Conservation (phyloP, 2,888 invertebrate genomes). For the Celastrina argiolus region DNA sequence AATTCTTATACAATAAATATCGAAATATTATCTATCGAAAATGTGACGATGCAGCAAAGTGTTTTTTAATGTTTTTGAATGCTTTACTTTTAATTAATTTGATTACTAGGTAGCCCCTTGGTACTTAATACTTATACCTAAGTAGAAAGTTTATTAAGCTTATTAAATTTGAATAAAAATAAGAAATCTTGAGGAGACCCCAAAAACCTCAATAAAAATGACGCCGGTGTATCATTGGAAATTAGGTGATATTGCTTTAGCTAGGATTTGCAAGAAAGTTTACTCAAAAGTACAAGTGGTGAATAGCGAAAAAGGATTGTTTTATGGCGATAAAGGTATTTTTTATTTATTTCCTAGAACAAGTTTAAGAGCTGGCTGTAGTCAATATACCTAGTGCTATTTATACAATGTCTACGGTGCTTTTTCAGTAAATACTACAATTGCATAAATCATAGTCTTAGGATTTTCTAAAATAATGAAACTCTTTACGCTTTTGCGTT, state of each 20-base stretch:
- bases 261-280: constrained; percentile 58
- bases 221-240: constrained; percentile 57
- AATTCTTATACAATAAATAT: too few relatives aligned
- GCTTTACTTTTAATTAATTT: not conserved
- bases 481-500: too few relatives aligned
- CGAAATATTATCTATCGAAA: too few relatives aligned
- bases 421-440: too few relatives aligned
- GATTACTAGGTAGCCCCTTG: not conserved
- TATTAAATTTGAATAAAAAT: not conserved
- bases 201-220: constrained; percentile 21
- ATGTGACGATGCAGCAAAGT: too few relatives aligned
- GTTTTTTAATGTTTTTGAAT: not conserved
- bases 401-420: too few relatives aligned
- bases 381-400: too few relatives aligned
- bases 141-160: too few relatives aligned
- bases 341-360: constrained; percentile 13
- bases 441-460: too few relatives aligned
- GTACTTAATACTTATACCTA: too few relatives aligned
- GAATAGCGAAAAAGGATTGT: constrained; percentile 62
- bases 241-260: constrained; percentile 62
- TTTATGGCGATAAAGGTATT: constrained; percentile 64
- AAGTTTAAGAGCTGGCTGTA: not conserved
- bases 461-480: too few relatives aligned
- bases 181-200: not conserved
- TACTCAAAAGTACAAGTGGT: constrained; percentile 64